Evolutionary conservation across 2,888 invertebrate genomes (phyloP).

Genomic region (Gymnocheta viridis): DNA sequence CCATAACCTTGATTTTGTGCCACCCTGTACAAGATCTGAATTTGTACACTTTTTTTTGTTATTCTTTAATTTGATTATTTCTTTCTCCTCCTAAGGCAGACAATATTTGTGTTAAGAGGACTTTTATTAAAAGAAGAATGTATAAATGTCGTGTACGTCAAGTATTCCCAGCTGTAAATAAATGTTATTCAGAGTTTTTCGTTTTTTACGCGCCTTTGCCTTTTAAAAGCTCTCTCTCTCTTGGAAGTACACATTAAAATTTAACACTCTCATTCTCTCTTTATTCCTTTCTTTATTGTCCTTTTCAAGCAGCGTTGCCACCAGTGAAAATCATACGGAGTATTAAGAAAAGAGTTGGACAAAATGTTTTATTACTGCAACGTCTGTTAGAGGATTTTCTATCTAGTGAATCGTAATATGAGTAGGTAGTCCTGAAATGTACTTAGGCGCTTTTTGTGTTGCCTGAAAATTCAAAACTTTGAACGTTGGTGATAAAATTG

Average conservation of each 20-base stretch:
- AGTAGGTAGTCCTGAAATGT: too few relatives aligned
- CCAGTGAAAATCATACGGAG: too few relatives aligned
- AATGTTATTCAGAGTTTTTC: constrained; percentile 54
- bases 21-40: too few relatives aligned
- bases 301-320: not conserved
- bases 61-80: not conserved
- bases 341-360: too few relatives aligned
- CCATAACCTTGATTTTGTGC: too few relatives aligned
- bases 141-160: constrained; percentile 21
- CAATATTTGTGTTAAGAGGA: constrained; percentile 1
- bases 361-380: too few relatives aligned
- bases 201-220: constrained; percentile 60
- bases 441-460: too few relatives aligned
- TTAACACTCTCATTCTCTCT: constrained; percentile 5
- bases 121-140: constrained; percentile 19
- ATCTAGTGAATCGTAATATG: too few relatives aligned
- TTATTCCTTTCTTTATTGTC: not conserved
- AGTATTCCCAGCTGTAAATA: constrained; percentile 62
- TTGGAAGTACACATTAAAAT: not conserved
- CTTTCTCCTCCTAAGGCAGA: not conserved
- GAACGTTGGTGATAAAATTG: too few relatives aligned
- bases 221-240: constrained; percentile 62
- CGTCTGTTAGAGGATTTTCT: too few relatives aligned
- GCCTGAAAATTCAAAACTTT: too few relatives aligned
- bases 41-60: too few relatives aligned